Evolutionary conservation across 2,113 vertebrate genomes (phyloP).

Genomic region (Passer domesticus): DNA sequence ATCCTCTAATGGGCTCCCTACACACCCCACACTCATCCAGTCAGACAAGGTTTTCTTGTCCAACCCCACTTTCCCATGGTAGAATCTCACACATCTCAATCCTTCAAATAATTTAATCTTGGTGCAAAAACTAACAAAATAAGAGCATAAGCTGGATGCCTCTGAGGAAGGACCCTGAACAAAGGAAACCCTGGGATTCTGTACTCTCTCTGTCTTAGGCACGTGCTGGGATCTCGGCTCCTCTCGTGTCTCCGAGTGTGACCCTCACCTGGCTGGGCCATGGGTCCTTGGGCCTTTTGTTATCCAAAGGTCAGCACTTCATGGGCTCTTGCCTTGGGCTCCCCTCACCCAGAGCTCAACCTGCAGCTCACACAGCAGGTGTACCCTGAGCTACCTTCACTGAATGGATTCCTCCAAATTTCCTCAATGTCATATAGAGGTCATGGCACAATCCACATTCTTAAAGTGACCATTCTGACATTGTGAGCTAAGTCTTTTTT

Average conservation of each 20-base stretch:
- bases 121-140: neutral
- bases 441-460: neutral
- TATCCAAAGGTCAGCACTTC: neutral
- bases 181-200: neutral
- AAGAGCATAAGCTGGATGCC: neutral
- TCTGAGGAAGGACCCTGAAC: neutral
- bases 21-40: neutral
- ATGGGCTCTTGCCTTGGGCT: neutral
- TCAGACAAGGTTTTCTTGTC: neutral
- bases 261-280: fast-evolving
- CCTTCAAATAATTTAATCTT: neutral
- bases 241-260: neutral
- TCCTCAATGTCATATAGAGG: neutral
- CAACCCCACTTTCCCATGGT: neutral
- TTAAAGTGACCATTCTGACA: neutral
- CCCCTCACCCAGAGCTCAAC: neutral
- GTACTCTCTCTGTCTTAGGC: too few relatives aligned
- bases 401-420: neutral
- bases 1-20: fast-evolving
- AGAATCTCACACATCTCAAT: neutral
- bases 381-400: neutral
- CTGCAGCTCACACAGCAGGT: neutral
- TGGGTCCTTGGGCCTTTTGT: neutral
- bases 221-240: fast-evolving
- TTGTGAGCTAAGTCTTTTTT: neutral